These are phyloP conservation scores for Mustela erminea DNA, from an alignment of 2,797 vertebrate genomes.

Conservation along the genomic window DNA sequence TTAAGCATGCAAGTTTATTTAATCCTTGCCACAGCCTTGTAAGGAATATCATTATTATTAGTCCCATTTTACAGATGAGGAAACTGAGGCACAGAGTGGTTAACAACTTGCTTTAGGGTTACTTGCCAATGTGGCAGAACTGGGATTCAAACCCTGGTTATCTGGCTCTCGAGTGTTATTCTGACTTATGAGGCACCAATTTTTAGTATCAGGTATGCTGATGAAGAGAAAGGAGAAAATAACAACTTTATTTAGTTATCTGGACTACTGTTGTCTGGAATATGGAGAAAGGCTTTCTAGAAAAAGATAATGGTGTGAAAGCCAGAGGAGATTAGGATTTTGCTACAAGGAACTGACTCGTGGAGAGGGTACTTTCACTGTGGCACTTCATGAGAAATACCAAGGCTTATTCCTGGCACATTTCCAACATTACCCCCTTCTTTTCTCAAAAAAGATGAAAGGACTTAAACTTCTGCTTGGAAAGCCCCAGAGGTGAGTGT, in stretches of 20 bases:
- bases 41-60: neutral
- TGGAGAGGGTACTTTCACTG: conserved; percentile 65
- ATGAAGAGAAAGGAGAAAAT: neutral
- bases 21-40: neutral
- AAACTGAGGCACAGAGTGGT: neutral
- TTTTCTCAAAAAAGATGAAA: conserved; percentile 77
- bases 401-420: conserved; percentile 66
- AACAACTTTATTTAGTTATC: neutral
- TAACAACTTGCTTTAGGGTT: neutral
- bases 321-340: neutral
- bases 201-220: neutral
- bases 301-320: neutral
- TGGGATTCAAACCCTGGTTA: neutral
- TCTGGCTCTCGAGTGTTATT: neutral
- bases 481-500: conserved; percentile 82
- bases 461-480: conserved; percentile 84
- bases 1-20: neutral
- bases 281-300: conserved; percentile 41
- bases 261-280: neutral
- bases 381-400: conserved; percentile 73
- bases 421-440: conserved; percentile 72
- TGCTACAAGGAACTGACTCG: conserved; percentile 57
- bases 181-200: neutral
- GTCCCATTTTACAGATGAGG: neutral
- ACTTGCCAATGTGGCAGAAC: neutral